These are phyloP conservation scores for Drosophila infuscata DNA, from an alignment of 2,888 invertebrate genomes.

Conservation along the genomic window DNA sequence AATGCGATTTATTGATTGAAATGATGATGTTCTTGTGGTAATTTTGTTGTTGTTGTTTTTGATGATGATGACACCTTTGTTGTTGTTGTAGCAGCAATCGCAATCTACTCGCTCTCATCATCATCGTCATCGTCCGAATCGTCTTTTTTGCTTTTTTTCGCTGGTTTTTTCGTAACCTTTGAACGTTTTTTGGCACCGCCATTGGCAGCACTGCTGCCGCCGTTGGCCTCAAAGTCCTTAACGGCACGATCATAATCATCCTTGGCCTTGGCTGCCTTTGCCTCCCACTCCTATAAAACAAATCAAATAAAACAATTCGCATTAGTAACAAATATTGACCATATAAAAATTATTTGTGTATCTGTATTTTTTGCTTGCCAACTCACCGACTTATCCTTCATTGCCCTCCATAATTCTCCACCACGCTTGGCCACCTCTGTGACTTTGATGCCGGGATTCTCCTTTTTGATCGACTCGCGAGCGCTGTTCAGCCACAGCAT, in stretches of 20 bases:
- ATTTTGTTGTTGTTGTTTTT: slow-evolving; percentile 6
- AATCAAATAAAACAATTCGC: background rate
- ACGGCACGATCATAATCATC: slow-evolving; percentile 95
- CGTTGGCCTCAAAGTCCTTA: slow-evolving; percentile 94
- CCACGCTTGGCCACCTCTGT: slow-evolving; percentile 97
- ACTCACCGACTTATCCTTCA: slow-evolving; percentile 93
- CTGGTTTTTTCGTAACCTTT: slow-evolving; percentile 85
- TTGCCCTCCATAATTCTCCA: slow-evolving; percentile 97
- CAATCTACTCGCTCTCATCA: slow-evolving; percentile 88
- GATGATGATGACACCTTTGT: slow-evolving; percentile 6
- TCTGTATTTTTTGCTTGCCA: slow-evolving; percentile 2
- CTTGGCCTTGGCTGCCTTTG: slow-evolving; percentile 94
- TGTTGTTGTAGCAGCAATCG: slow-evolving; percentile 26
- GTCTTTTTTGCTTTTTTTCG: slow-evolving; percentile 87
- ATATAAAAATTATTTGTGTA: background rate
- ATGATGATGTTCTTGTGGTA: slow-evolving; percentile 26
- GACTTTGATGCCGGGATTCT: slow-evolving; percentile 95
- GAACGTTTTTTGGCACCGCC: slow-evolving; percentile 86
- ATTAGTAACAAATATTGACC: background rate
- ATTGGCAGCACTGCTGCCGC: slow-evolving; percentile 86
- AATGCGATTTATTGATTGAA: slow-evolving; percentile 56
- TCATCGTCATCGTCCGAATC: slow-evolving; percentile 88
- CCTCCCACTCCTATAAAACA: slow-evolving; percentile 92
- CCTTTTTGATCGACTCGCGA: slow-evolving; percentile 94
- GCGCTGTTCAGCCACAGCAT: slow-evolving; percentile 97